Percentiles rank a stretch among this genome's conserved stretches.
Evolutionary conservation across 2,888 invertebrate genomes (phyloP).

Genomic region (Acleris cristana): DNA sequence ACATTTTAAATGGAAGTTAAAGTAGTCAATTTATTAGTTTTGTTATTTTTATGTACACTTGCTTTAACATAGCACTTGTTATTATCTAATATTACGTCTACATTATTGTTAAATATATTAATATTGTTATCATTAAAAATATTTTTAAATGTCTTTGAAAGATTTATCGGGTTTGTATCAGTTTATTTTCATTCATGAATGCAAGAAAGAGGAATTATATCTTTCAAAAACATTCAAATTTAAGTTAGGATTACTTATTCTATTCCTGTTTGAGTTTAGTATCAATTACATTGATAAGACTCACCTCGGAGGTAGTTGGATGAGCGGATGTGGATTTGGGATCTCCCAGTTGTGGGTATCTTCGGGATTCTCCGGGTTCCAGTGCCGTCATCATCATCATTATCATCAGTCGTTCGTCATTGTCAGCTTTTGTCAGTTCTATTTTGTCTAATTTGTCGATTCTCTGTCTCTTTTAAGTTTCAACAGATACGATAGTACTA

Average conservation of each 20-base stretch:
- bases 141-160: conserved; percentile 7
- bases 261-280: conserved; percentile 17
- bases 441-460: not conserved
- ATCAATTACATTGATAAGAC: conserved; percentile 51
- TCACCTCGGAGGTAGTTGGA: conserved; percentile 70
- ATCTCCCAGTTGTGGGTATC: conserved; percentile 55
- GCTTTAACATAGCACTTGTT: conserved; percentile 4
- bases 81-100: conserved; percentile 18
- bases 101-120: conserved; percentile 6
- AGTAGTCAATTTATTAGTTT: conserved; percentile 17
- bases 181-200: too few species aligned
- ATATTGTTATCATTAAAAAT: not conserved
- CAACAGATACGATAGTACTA: too few species aligned
- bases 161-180: too few species aligned
- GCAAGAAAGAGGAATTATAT: not conserved
- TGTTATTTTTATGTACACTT: conserved; percentile 24
- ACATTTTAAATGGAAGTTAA: conserved; percentile 3
- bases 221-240: conserved; percentile 14
- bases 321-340: conserved; percentile 68
- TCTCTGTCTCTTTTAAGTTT: not conserved
- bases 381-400: conserved; percentile 46
- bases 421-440: conserved; percentile 38
- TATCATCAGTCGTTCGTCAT: conserved; percentile 42
- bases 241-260: conserved; percentile 13
- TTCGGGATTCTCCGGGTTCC: conserved; percentile 60